Evolutionary conservation across 2,797 vertebrate genomes (phyloP).

Genomic region (Silurus lanzhouensis): DNA sequence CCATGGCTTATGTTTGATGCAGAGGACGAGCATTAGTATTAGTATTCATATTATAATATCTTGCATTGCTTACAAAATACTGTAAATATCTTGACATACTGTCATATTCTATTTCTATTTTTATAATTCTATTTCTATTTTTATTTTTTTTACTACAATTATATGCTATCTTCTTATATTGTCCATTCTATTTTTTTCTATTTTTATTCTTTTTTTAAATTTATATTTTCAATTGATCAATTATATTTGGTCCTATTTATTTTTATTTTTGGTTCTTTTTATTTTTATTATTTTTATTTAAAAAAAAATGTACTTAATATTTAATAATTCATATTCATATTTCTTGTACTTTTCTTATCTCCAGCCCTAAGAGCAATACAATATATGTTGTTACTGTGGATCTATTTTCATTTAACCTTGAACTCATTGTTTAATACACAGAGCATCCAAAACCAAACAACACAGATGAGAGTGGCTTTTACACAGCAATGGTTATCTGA

Average conservation of each 20-base stretch:
- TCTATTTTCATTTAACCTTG: slow-evolving; percentile 35
- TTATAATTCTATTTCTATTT: no score
- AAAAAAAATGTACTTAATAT: no score
- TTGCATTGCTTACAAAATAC: not conserved
- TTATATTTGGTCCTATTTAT: no score
- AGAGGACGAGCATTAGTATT: not conserved
- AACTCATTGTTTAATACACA: slow-evolving; percentile 39
- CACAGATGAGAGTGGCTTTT: slow-evolving; percentile 18
- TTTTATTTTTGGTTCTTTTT: no score
- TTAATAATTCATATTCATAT: not conserved
- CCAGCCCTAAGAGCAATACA: not conserved
- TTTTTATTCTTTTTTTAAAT: no score
- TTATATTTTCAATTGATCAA: no score
- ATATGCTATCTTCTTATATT: no score
- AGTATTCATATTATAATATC: not conserved
- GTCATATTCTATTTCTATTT: not conserved
- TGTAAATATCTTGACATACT: not conserved
- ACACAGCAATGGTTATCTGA: slow-evolving; percentile 17
- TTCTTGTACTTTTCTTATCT: not conserved
- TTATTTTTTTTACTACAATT: no score
- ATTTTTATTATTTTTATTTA: no score
- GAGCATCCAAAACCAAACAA: slow-evolving; percentile 5
- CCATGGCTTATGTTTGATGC: not conserved
- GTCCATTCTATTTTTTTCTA: no score
- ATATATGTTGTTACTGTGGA: not conserved